Evolutionary conservation across 2,797 vertebrate species (phyloP), one percentile per base, ranked within the genome.

Genomic region (Sebastes oblongus): DNA sequence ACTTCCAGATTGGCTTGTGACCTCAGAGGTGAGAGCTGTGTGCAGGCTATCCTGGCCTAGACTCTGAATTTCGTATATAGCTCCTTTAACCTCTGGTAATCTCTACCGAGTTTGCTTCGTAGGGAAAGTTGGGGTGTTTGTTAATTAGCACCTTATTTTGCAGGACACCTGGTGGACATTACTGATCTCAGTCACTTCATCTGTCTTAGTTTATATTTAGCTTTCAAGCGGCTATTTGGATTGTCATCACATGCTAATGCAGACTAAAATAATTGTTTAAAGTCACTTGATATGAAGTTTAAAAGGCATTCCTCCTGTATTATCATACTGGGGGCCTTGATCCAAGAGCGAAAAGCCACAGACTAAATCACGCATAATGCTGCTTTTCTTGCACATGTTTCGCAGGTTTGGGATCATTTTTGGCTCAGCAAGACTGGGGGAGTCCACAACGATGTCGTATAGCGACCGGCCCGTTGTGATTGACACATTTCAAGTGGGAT

Each of bases 401-500:
- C 69, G 67, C 61, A 73, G 61, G 60, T 77, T 84, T 72, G 72
- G 76, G 75, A 81, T 77, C 32, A 70, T 86, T 85, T 85, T 84
- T 81, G 70, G 79, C 65, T 8, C 52, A 59, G 67, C 72, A 12
- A 14, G 55, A 55, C 39, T 46, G 13, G 52, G 55, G 62, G 58
- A 80, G 65, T 81, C 73, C 61, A 5, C 4, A 6, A 62, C 66
- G 66, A 27, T 72, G 75, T 34, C 25, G 66, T 14, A 60, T 13
- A 60, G 59, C 18, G 46, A 56, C 78, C 34, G 64, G 66, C 66
- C 74, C 9, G 86, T 70, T 68, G 52, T 85, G 86, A 92, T 70
- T 89, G 92, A 93, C 86, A 84, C 50, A 34, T 88, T 89, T 90
- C 78, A 81, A 91, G 87, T 65, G 84, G 86, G 79, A 82, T 88